Evolutionary conservation across 1,140 invertebrate genomes (phyloP).

Genomic region (Venturia canescens): DNA sequence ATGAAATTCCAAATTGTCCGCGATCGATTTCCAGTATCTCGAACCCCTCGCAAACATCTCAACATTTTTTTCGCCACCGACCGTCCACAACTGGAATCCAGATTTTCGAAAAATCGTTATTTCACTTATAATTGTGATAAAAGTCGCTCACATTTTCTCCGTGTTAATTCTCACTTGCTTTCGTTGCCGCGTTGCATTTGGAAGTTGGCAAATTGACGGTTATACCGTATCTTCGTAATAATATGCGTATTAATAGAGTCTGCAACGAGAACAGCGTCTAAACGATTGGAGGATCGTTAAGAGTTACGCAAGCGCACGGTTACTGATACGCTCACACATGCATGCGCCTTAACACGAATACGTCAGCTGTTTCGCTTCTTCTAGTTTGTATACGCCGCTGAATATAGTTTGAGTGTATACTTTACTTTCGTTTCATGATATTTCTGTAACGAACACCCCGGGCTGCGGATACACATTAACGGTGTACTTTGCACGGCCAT

Average conservation of each 20-base stretch:
- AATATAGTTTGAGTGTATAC: conserved; percentile 8
- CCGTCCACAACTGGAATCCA: no score
- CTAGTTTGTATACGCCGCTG: background rate
- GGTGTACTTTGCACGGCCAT: background rate
- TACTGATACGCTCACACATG: background rate
- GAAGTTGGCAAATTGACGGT: background rate
- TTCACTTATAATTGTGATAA: no score
- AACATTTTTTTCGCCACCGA: no score
- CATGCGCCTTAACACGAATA: no score
- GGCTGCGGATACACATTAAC: conserved; percentile 10
- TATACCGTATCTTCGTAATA: background rate
- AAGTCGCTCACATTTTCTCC: no score
- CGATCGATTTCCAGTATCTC: no score
- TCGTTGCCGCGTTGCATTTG: background rate
- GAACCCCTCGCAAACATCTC: no score
- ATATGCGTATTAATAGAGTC: conserved; percentile 31
- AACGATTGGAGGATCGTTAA: conserved; percentile 27
- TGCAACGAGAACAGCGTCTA: conserved; percentile 16
- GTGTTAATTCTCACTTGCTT: no score
- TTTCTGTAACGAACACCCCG: conserved; percentile 6
- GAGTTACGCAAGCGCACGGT: conserved; percentile 22
- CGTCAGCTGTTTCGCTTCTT: conserved; percentile 22
- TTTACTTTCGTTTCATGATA: conserved; percentile 32
- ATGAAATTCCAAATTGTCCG: no score
- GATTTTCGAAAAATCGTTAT: no score